These are phyloP conservation scores for Celastrina argiolus DNA, from an alignment of 2,888 invertebrate genomes.

Conservation along the genomic window DNA sequence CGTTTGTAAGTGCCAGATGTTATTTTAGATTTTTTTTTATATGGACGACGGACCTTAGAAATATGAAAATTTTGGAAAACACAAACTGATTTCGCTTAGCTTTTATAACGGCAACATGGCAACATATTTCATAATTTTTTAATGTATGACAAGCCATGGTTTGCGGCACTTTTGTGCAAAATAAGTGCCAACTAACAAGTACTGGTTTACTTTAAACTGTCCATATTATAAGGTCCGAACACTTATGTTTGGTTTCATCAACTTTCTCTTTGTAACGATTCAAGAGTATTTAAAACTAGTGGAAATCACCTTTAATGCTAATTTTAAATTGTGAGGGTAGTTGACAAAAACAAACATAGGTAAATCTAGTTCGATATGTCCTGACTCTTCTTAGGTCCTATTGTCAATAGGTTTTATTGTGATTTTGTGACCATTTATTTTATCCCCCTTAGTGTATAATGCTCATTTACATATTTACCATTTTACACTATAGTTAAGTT, in stretches of 20 bases:
- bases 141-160: neutral
- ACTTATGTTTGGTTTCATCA: neutral
- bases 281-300: neutral
- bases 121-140: neutral
- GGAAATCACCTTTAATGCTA: neutral
- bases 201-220: neutral
- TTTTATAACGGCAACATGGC: neutral
- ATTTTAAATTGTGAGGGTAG: neutral
- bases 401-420: slow-evolving; percentile 48
- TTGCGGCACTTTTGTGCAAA: neutral
- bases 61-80: neutral
- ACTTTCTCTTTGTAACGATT: neutral
- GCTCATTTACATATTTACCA: slow-evolving; percentile 75
- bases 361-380: slow-evolving; percentile 33
- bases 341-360: neutral
- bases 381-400: slow-evolving; percentile 39
- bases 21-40: slow-evolving; percentile 62
- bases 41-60: slow-evolving; percentile 27
- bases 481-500: slow-evolving; percentile 65
- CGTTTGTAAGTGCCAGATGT: slow-evolving; percentile 72
- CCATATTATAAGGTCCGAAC: slow-evolving; percentile 7
- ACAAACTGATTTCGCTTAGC: neutral
- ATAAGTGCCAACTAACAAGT: slow-evolving; percentile 2
- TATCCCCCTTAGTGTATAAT: slow-evolving; percentile 70
- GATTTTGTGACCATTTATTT: slow-evolving; percentile 64